phyloP scores from a whole-genome alignment of 1,140 invertebrate genomes.

The Bemisia tabaci region DNA sequence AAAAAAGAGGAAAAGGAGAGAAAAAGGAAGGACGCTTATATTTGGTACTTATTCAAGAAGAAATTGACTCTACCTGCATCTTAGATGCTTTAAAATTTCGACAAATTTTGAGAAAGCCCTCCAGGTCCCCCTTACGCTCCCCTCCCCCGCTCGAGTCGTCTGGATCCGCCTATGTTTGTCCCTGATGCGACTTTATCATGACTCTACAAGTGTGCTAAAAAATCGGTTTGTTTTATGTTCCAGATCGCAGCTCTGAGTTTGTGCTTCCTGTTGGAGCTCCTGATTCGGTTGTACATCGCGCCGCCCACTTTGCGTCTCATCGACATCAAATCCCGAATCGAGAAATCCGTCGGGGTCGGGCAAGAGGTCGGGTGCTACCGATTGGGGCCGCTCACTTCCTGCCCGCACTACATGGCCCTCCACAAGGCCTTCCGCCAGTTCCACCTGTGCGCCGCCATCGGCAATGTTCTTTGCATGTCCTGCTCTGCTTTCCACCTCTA shows the following conservation, averaged over 20 bases:
- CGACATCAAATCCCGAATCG: constrained; percentile 48
- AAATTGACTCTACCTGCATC: too few relatives aligned
- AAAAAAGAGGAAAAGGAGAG: too few relatives aligned
- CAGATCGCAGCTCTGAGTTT: constrained; percentile 47
- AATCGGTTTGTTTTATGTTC: too few relatives aligned
- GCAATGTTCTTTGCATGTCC: constrained; percentile 53
- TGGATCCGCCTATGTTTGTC: background rate
- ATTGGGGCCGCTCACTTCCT: constrained; percentile 46
- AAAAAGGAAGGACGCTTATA: too few relatives aligned
- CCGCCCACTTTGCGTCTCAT: constrained; percentile 49
- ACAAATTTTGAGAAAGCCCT: too few relatives aligned
- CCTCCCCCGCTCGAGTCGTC: too few relatives aligned
- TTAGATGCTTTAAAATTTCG: too few relatives aligned
- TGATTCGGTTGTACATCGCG: constrained; percentile 51
- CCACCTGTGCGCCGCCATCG: constrained; percentile 53
- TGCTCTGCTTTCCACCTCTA: constrained; percentile 54
- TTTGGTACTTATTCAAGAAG: too few relatives aligned
- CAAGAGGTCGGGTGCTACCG: constrained; percentile 52
- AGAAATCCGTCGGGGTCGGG: constrained; percentile 52
- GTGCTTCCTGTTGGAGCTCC: constrained; percentile 52
- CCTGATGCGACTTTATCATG: background rate
- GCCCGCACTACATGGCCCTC: constrained; percentile 52
- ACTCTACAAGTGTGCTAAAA: too few relatives aligned
- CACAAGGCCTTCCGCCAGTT: constrained; percentile 48
- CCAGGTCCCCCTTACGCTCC: too few relatives aligned